Percentiles rank a stretch among this genome's conserved stretches.
Conservation (phyloP, 2,888 invertebrate species). For the Catocala sponsa region DNA sequence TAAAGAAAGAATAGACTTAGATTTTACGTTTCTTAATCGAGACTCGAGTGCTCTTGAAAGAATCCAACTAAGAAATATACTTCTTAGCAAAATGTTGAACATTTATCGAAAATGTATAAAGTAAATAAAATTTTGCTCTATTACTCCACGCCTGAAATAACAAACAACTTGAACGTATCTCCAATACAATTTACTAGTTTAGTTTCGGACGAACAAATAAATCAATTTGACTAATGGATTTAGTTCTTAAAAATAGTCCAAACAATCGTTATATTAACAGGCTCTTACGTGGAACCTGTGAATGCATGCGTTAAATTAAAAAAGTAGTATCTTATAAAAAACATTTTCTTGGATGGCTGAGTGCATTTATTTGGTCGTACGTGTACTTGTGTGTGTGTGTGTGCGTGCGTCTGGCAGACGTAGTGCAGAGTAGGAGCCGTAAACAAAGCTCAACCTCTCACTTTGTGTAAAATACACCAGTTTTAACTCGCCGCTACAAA, state of each 20-base stretch:
- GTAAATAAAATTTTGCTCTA: not conserved
- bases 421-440: not conserved
- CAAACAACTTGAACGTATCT: slow-evolving; percentile 4
- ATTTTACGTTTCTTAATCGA: not conserved
- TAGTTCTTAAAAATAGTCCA: not conserved
- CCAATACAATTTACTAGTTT: not conserved
- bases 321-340: not conserved
- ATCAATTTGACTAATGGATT: slow-evolving; percentile 6
- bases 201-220: slow-evolving; percentile 4
- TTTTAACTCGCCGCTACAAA: slow-evolving; percentile 3
- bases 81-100: not conserved
- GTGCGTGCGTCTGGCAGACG: not conserved
- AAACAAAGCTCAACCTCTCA: slow-evolving; percentile 20
- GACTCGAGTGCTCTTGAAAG: not conserved
- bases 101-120: slow-evolving; percentile 5
- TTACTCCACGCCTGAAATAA: slow-evolving; percentile 9
- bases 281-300: not conserved
- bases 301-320: not conserved
- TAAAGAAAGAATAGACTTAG: not conserved
- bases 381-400: not conserved
- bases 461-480: slow-evolving; percentile 9
- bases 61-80: not conserved
- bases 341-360: not conserved
- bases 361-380: slow-evolving; percentile 8
- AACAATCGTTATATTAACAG: slow-evolving; percentile 1